A percentile compares a stretch with the other conserved stretches of the same genome.
Conservation (phyloP, 1,140 invertebrate species). For the Drosophila subpulchrella region DNA sequence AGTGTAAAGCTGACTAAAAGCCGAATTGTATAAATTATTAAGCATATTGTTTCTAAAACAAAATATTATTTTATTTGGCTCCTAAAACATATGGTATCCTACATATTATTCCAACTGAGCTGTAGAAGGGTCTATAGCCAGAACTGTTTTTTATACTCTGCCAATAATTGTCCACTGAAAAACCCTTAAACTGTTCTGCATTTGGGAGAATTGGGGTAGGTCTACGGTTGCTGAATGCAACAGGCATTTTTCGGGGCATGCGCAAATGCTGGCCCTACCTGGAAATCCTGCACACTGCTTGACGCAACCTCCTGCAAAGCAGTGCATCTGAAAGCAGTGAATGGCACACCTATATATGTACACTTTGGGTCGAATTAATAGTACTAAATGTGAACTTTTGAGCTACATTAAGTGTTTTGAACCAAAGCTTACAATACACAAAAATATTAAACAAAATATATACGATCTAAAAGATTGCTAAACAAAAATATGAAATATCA, state of each 20-base stretch:
- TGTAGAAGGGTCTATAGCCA: background rate
- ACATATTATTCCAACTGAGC: background rate
- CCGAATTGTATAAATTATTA: no score
- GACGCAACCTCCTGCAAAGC: background rate
- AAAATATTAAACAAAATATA: no score
- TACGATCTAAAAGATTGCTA: no score
- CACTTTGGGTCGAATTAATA: background rate
- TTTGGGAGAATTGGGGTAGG: constrained; percentile 14
- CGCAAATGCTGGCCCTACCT: background rate
- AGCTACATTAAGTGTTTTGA: no score
- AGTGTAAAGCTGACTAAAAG: background rate
- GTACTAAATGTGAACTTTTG: background rate
- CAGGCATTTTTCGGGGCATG: constrained; percentile 32
- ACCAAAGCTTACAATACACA: no score
- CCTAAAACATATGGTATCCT: background rate
- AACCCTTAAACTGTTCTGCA: background rate
- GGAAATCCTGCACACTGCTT: background rate
- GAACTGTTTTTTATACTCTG: constrained; percentile 21
- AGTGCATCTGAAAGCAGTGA: constrained; percentile 3
- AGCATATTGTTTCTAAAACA: no score
- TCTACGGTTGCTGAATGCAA: constrained; percentile 12
- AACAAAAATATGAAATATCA: no score
- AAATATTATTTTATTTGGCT: background rate
- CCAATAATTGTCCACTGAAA: constrained; percentile 9
- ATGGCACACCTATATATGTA: background rate